These are phyloP conservation scores for Bhutanitis thaidina DNA, from an alignment of 2,888 invertebrate genomes.

Conservation along the genomic window DNA sequence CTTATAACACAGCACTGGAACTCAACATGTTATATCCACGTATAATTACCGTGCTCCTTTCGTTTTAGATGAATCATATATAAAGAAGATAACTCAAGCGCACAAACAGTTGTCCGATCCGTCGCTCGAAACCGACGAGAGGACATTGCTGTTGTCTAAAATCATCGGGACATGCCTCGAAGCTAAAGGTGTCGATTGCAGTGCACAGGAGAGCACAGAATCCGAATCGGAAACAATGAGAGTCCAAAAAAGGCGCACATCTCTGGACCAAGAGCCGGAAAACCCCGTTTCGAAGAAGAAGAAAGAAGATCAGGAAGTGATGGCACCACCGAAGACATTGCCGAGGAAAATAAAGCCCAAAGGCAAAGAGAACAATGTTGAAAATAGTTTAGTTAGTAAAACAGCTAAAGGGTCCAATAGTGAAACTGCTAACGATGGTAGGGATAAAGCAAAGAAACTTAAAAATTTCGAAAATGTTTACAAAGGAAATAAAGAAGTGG, in stretches of 20 bases:
- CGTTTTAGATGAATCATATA: slow-evolving; percentile 53
- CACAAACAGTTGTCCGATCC: slow-evolving; percentile 55
- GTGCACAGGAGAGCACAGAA: slow-evolving; percentile 34
- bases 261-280: slow-evolving; percentile 32
- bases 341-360: slow-evolving; percentile 52
- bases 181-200: slow-evolving; percentile 31
- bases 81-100: slow-evolving; percentile 47
- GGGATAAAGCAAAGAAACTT: neutral
- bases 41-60: neutral
- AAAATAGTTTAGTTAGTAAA: neutral
- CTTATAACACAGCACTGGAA: too few species aligned
- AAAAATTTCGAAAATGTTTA: neutral
- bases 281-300: slow-evolving; percentile 26
- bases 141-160: slow-evolving; percentile 49
- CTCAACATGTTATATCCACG: too few species aligned
- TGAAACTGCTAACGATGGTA: neutral
- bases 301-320: slow-evolving; percentile 36
- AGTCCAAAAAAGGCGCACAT: slow-evolving; percentile 28
- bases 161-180: slow-evolving; percentile 58
- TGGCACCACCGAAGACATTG: slow-evolving; percentile 60
- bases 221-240: slow-evolving; percentile 39
- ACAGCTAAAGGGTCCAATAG: neutral
- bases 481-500: neutral
- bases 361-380: slow-evolving; percentile 31
- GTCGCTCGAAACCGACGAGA: slow-evolving; percentile 48